Conservation (phyloP, 2,888 invertebrate species). For the Nomada ruficornis region DNA sequence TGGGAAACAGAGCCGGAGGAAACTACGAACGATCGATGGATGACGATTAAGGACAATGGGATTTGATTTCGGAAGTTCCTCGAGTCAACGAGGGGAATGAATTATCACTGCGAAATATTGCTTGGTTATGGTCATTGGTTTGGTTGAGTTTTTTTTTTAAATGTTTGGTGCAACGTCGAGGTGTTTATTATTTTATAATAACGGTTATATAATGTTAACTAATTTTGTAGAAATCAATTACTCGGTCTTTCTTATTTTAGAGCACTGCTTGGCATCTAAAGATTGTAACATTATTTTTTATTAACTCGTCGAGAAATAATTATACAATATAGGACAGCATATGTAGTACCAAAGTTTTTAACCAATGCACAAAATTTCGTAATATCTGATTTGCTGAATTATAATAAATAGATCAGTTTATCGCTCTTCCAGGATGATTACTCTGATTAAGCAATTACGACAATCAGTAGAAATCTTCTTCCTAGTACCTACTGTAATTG, state of each 20-base stretch:
- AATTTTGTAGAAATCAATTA: no score
- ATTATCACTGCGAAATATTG: not conserved
- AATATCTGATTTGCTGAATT: not conserved
- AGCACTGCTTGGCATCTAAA: no score
- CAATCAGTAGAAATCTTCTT: constrained; percentile 8
- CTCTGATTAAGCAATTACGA: not conserved
- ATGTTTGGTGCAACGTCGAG: no score
- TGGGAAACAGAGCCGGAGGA: not conserved
- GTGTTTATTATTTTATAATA: no score
- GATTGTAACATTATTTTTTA: no score
- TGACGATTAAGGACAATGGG: constrained; percentile 7
- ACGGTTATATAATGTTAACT: no score
- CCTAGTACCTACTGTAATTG: constrained; percentile 10
- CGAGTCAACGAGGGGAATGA: not conserved
- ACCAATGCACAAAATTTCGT: not conserved
- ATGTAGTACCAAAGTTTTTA: no score
- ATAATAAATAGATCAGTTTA: not conserved
- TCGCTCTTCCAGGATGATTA: not conserved
- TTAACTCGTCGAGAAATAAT: no score
- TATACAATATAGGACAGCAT: no score
- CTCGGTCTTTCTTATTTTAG: no score
- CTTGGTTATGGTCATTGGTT: not conserved
- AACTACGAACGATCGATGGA: constrained; percentile 6
- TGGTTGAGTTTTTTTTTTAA: no score
- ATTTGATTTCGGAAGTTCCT: not conserved